Evolutionary conservation across 1,140 invertebrate species (phyloP).

Genomic region (Drosophila ambigua): DNA sequence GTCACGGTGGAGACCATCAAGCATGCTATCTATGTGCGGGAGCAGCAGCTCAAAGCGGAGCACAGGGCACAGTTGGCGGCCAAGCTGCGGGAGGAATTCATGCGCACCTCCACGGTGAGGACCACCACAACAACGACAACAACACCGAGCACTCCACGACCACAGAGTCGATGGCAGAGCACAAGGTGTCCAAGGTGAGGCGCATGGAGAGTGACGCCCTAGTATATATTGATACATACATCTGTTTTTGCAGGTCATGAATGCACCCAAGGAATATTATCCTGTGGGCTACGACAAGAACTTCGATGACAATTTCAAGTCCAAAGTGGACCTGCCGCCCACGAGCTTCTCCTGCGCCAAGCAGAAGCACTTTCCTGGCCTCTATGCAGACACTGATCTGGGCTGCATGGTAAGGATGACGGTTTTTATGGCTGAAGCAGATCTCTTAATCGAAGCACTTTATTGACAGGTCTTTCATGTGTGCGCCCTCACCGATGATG

Average conservation of each 20-base stretch:
- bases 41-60: conserved; percentile 87
- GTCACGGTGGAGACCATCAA: conserved; percentile 90
- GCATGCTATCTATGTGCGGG: conserved; percentile 88
- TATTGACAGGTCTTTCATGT: conserved; percentile 92
- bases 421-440: not conserved
- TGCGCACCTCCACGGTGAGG: conserved; percentile 84
- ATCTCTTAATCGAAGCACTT: not conserved
- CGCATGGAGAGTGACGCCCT: no score
- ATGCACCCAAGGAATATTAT: conserved; percentile 94
- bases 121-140: conserved; percentile 84
- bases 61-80: conserved; percentile 70
- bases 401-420: conserved; percentile 91
- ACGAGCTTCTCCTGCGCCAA: conserved; percentile 94
- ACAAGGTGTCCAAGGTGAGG: conserved; percentile 77
- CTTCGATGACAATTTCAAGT: conserved; percentile 93
- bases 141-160: conserved; percentile 57
- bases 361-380: conserved; percentile 94
- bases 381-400: conserved; percentile 95
- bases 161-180: conserved; percentile 53
- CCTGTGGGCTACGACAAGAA: conserved; percentile 94
- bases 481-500: conserved; percentile 94
- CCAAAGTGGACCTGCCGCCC: conserved; percentile 92
- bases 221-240: not conserved
- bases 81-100: conserved; percentile 74
- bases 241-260: conserved; percentile 89